phyloP scores from a whole-genome alignment of 2,113 vertebrate species.

The Xyrauchen texanus region DNA sequence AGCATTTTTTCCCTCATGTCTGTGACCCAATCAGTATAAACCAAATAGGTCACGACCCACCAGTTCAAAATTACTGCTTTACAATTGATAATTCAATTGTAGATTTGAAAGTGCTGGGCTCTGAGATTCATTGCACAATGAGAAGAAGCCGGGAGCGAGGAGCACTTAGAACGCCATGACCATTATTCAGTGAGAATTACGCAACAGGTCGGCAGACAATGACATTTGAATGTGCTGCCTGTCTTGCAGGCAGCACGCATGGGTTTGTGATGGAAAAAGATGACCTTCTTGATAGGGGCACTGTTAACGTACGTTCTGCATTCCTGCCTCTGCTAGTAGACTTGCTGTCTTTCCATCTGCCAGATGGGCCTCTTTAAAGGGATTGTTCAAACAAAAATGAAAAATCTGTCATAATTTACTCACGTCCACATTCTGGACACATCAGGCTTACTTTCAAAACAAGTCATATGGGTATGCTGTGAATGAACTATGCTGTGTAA shows the following conservation, averaged over 20 bases:
- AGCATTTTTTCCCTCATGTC: too few species aligned
- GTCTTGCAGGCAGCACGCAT: slow-evolving; percentile 39
- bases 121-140: background rate
- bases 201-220: slow-evolving; percentile 51
- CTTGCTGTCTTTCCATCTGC: background rate
- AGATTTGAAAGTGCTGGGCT: background rate
- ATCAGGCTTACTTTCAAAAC: too few species aligned
- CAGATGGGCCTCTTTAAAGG: background rate
- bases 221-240: slow-evolving; percentile 55
- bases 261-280: slow-evolving; percentile 55
- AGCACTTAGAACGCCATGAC: slow-evolving; percentile 38
- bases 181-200: slow-evolving; percentile 43
- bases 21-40: too few species aligned
- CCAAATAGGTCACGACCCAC: too few species aligned
- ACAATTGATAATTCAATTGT: slow-evolving; percentile 28
- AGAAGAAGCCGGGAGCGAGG: slow-evolving; percentile 3
- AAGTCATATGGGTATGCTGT: too few species aligned
- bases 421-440: too few species aligned
- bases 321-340: slow-evolving; percentile 26
- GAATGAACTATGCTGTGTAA: too few species aligned
- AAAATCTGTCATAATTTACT: too few species aligned
- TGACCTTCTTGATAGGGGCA: slow-evolving; percentile 50
- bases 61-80: too few species aligned
- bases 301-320: background rate
- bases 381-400: too few species aligned